Percentiles rank a stretch among this genome's conserved stretches.
Evolutionary conservation across 1,140 invertebrate species (phyloP).

Genomic region (Hyles vespertilio): DNA sequence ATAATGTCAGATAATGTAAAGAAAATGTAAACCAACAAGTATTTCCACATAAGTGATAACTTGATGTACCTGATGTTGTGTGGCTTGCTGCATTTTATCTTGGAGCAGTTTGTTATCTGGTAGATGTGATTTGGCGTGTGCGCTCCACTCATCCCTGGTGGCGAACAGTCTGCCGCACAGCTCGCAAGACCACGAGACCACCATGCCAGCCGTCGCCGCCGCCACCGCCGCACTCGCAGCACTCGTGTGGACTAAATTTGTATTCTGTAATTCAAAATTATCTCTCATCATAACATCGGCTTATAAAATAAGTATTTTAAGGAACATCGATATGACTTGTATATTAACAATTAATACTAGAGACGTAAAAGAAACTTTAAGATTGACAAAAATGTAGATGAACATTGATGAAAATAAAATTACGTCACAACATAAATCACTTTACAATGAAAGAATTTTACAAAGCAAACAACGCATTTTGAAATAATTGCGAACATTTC

Average conservation of each 20-base stretch:
- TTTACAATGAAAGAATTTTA: too few relatives aligned
- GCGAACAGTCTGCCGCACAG: conserved; percentile 82
- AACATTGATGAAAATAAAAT: background rate
- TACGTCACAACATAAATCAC: too few relatives aligned
- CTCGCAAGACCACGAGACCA: conserved; percentile 82
- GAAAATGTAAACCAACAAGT: background rate
- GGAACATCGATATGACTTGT: too few relatives aligned
- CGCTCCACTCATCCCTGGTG: conserved; percentile 84
- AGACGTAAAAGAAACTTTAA: background rate
- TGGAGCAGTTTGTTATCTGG: conserved; percentile 75
- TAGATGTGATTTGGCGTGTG: conserved; percentile 83
- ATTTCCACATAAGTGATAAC: background rate
- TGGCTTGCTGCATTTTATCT: conserved; percentile 71
- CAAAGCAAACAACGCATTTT: conserved; percentile 4
- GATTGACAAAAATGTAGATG: background rate
- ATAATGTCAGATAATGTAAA: background rate
- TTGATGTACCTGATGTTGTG: conserved; percentile 61
- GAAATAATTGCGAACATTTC: background rate
- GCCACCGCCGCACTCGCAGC: conserved; percentile 69
- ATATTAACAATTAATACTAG: too few relatives aligned
- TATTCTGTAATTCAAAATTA: conserved; percentile 38
- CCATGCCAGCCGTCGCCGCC: conserved; percentile 69
- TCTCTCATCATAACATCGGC: background rate
- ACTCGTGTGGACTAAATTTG: conserved; percentile 65
- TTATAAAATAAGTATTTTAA: too few relatives aligned